Evolutionary conservation across 2,113 vertebrate genomes (phyloP).

Genomic region (Tyrannus savana): DNA sequence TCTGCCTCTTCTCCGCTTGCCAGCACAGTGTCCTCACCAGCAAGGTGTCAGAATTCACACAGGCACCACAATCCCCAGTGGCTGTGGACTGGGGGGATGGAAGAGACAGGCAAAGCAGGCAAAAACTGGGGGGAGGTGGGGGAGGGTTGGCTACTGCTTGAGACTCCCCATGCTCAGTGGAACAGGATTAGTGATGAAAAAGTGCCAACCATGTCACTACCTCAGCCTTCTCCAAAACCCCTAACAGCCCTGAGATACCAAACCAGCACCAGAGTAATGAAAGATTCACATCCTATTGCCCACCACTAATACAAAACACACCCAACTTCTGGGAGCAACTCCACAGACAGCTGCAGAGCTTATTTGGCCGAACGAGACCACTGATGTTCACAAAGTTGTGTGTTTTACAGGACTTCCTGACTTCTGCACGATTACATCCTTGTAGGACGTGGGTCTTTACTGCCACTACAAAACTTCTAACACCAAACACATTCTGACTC

Average conservation of each 20-base stretch:
- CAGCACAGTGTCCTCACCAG: not conserved
- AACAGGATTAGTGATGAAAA: not conserved
- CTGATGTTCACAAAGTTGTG: not conserved
- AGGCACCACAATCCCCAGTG: fast-evolving
- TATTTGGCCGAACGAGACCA: not conserved
- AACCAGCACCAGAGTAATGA: not conserved
- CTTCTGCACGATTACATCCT: not conserved
- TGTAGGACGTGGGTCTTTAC: constrained; percentile 20
- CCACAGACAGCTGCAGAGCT: constrained; percentile 2
- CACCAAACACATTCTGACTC: constrained; percentile 18
- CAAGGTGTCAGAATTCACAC: not conserved
- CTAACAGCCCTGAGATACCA: not conserved
- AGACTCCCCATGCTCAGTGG: not conserved
- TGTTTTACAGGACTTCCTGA: constrained; percentile 22
- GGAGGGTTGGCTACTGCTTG: not conserved
- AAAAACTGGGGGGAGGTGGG: not conserved
- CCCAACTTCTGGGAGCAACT: not conserved
- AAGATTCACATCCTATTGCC: not conserved
- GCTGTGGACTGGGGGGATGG: fast-evolving
- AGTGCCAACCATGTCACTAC: not conserved
- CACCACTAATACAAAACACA: constrained; percentile 9
- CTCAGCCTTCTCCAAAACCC: not conserved
- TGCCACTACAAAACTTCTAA: not conserved
- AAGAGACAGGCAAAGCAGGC: not conserved
- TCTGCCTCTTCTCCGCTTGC: not conserved